Evolutionary conservation across 2,113 vertebrate genomes (phyloP).

Genomic region (Sialia sialis): DNA sequence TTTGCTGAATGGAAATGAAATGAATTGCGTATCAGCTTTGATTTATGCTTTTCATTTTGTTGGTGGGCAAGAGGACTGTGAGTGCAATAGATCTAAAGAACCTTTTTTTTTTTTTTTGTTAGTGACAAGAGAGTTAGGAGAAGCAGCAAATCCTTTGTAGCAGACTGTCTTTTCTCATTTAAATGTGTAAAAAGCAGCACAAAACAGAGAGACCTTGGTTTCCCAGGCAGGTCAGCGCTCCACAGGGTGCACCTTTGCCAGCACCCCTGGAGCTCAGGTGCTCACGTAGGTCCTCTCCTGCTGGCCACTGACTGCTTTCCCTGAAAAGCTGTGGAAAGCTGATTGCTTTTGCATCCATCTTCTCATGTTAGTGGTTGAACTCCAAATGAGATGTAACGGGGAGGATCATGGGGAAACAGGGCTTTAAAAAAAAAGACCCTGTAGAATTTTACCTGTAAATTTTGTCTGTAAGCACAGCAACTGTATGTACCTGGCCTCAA

Average conservation of each 20-base stretch:
- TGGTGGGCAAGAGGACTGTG: background rate
- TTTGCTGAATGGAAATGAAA: background rate
- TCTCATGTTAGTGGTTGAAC: background rate
- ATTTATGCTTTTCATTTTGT: background rate
- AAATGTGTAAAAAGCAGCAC: rapidly evolving
- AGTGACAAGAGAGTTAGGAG: rapidly evolving
- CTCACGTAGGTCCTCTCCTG: background rate
- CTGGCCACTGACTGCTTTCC: background rate
- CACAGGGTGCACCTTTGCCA: background rate
- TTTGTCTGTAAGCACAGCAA: background rate
- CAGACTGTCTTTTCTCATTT: background rate
- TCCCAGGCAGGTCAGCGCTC: background rate
- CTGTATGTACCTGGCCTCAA: background rate
- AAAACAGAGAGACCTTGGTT: background rate
- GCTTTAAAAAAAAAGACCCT: background rate
- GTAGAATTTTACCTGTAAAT: background rate
- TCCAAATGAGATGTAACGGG: background rate
- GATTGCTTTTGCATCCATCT: background rate
- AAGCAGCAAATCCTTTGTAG: background rate
- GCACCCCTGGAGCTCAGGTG: background rate
- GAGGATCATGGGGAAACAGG: background rate
- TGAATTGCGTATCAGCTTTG: background rate
- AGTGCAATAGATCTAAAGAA: background rate
- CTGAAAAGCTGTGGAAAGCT: background rate
- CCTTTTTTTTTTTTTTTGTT: background rate